These are phyloP conservation scores for Philopedon plagiatum DNA, from an alignment of 2,888 invertebrate genomes.

Conservation along the genomic window DNA sequence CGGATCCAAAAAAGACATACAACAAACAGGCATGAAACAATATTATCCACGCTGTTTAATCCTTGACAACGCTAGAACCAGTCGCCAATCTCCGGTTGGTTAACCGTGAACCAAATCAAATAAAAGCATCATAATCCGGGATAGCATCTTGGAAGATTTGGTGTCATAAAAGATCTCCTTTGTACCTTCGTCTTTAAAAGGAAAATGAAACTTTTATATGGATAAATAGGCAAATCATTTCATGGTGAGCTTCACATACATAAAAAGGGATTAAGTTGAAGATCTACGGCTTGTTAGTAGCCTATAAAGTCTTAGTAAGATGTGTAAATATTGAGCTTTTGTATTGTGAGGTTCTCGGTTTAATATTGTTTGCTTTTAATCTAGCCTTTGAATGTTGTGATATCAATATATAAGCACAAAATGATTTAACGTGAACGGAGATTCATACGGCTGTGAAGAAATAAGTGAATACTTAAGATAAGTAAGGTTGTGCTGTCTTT, in stretches of 20 bases:
- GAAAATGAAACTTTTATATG: slow-evolving; percentile 54
- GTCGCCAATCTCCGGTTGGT: slow-evolving; percentile 52
- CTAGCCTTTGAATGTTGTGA: not conserved
- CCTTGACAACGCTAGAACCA: slow-evolving; percentile 48
- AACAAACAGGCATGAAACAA: slow-evolving; percentile 64
- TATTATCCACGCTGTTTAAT: slow-evolving; percentile 64
- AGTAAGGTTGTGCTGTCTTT: too few species aligned
- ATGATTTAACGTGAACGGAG: too few species aligned
- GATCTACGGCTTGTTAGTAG: slow-evolving; percentile 22
- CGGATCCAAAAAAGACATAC: slow-evolving; percentile 48
- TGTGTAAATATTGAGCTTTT: slow-evolving; percentile 41
- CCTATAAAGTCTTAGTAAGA: slow-evolving; percentile 18
- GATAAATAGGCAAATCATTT: slow-evolving; percentile 62
- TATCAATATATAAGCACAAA: not conserved
- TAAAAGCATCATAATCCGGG: slow-evolving; percentile 53
- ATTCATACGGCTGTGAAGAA: too few species aligned
- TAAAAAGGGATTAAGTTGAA: slow-evolving; percentile 25
- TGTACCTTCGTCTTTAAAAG: slow-evolving; percentile 31
- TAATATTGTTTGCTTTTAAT: slow-evolving; percentile 30
- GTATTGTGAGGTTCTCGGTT: not conserved
- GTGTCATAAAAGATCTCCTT: slow-evolving; percentile 51
- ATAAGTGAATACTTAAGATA: too few species aligned
- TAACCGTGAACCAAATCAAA: slow-evolving; percentile 56
- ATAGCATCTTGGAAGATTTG: slow-evolving; percentile 51
- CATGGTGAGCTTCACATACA: slow-evolving; percentile 59